These are phyloP conservation scores for Argyrosomus japonicus DNA, from an alignment of 2,113 vertebrate species.

Conservation along the genomic window DNA sequence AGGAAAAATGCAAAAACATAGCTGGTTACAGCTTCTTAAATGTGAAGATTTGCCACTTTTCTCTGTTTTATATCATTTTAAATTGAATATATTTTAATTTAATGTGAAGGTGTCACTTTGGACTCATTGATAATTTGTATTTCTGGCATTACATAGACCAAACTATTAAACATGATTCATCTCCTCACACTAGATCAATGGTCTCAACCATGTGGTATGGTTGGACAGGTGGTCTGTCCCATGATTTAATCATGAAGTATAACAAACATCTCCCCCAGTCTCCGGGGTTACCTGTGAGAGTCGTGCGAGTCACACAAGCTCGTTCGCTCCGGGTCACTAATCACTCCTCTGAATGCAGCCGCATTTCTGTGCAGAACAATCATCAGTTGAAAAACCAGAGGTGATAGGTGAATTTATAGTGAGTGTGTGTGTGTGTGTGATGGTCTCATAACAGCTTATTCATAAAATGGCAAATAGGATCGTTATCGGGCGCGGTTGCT, in stretches of 20 bases:
- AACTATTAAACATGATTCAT: neutral
- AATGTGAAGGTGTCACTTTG: neutral
- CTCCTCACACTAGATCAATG: neutral
- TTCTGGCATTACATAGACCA: too few species aligned
- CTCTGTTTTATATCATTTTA: neutral
- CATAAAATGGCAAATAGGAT: conserved; percentile 44
- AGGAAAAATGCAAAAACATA: neutral
- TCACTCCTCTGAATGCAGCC: conserved; percentile 49
- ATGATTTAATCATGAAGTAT: neutral
- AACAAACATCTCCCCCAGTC: conserved; percentile 7
- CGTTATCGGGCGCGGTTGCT: conserved; percentile 51
- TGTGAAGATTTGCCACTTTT: neutral
- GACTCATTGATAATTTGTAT: neutral
- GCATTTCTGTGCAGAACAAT: conserved; percentile 27
- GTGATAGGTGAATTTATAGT: conserved; percentile 6
- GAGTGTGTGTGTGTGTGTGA: conserved; percentile 4
- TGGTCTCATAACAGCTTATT: conserved; percentile 28
- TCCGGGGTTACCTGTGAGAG: conserved; percentile 13
- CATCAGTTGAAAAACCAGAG: neutral
- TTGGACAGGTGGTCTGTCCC: neutral
- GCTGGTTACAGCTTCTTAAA: neutral
- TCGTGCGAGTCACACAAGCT: neutral
- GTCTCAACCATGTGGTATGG: neutral
- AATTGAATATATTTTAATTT: neutral
- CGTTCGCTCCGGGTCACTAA: conserved; percentile 33